Evolutionary conservation across 2,113 vertebrate species (phyloP), one percentile per base, ranked within the genome.

Genomic region (Anguilla rostrata): DNA sequence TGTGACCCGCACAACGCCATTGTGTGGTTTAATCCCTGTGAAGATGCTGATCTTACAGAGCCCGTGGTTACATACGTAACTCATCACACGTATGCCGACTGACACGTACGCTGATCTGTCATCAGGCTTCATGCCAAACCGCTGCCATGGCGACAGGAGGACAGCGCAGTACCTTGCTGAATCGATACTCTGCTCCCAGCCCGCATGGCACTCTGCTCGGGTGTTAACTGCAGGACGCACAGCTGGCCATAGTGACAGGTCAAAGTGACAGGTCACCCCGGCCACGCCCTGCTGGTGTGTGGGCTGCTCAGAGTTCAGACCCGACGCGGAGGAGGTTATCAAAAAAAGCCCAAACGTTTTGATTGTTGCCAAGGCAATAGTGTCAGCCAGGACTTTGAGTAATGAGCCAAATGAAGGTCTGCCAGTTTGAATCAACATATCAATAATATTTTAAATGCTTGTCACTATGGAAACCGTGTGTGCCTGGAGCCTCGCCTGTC

Each of bases 381-480:
- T 63, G 56, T 84, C 57, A 71, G 43, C 14, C 39, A 57, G 83
- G 83, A 84, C 83, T 75, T 41, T 20, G 7, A n/a, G 20, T 84
- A 84, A 84, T 34, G 57, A 75, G 83, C 63, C 57, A 63, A 75
- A 84, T 43, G 63, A 71, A 84, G 63, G 83, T 83, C 83, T 60
- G 83, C 56, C 83, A 83, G 83, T 71, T 84, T 40, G 57, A 60
- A 84, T 71, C 39, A 71, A 40, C 57, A 84, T 84, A 71, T 84
- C 57, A 41, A 84, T 84, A 71, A 39, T 84, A 84, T 81, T 80
- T 83, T 49, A 80, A 87, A 63, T 43, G 75, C 78, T 75, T 43
- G 83, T 87, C 56, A 78, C 86, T 63, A 84, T 84, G 82, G 82
- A 83, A 78, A 87, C 86, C 18, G 39, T 12, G 46, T 46, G 71